Percentiles rank a stretch among this genome's conserved stretches.
Evolutionary conservation across 2,888 invertebrate species (phyloP).

Genomic region (Torymus aiolomorphi): DNA sequence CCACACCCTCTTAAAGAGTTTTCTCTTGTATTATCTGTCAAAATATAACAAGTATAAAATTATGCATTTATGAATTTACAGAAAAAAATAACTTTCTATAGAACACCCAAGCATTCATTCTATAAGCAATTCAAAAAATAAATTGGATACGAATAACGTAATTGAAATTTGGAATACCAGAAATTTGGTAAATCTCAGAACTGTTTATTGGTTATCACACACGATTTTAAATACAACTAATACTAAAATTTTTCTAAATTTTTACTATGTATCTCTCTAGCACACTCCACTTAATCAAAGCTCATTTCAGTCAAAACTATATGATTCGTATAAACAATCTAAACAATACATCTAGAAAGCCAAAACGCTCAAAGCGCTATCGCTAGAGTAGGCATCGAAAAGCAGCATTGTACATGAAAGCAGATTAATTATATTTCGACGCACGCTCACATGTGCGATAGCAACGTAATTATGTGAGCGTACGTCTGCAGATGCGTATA

Average conservation of each 20-base stretch:
- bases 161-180: no score
- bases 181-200: no score
- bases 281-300: conserved; percentile 25
- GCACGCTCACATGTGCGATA: conserved; percentile 15
- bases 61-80: no score
- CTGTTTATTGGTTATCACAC: not conserved
- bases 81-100: no score
- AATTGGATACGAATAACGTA: no score
- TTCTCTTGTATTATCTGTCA: no score
- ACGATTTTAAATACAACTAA: no score
- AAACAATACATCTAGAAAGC: conserved; percentile 13
- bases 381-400: conserved; percentile 27
- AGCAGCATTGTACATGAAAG: conserved; percentile 55
- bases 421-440: conserved; percentile 42
- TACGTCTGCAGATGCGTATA: conserved; percentile 8
- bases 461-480: conserved; percentile 30
- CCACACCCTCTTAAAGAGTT: no score
- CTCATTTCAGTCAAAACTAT: conserved; percentile 11
- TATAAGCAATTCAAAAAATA: no score
- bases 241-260: not conserved
- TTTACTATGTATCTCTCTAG: not conserved
- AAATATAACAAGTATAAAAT: no score
- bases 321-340: conserved; percentile 2
- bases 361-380: conserved; percentile 16
- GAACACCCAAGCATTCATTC: no score